Base-by-base conservation (phyloP, 2,797 vertebrate species). In the Enoplosus armatus region DNA sequence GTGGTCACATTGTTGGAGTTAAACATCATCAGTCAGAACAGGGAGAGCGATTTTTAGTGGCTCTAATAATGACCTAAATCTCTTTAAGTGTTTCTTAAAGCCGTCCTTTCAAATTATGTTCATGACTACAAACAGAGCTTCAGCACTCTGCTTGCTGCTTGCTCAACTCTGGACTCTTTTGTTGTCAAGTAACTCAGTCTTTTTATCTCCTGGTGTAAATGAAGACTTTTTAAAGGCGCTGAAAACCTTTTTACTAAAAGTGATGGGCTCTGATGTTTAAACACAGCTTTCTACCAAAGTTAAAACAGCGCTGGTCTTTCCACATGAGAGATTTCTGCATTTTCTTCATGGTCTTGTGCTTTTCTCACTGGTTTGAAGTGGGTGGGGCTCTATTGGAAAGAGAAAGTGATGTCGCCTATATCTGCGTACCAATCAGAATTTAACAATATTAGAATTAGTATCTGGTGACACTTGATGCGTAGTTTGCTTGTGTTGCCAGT, bases 1-100 rank as follows among this genome's bases (percentile, higher is more conserved):
- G 87, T 80, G 92, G 90, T 83, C 89, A 88, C 85, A 74, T 88
- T 83, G 85, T 83, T 93, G 86, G 74, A 86, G 76, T 88, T 77
- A 12, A 51, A 88, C 84, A 77, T 89, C 89, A 84, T 78, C 82
- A 85, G 81, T 79, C 70, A 70, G 85, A 77, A 77, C 26, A 85
- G 55, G 41, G 66, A 70, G 70, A 89, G 71, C 16, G 4, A 80
- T 85, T 70, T 76, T 79, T 77, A 64, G 79, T 41, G 77, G 68
- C 80, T 75, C 33, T 37, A 33, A 45, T 83, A 79, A 77, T 89
- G 79, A 85, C 71, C 81, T 73, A 69, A 79, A 87, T 86, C 67
- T 84, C 45, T 77, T 78, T 78, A 33, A 80, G 56, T 74, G 82
- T 79, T 88, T 88, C n/a, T 83, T 64, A 29, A 83, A 84, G 72